Evolutionary conservation across 2,797 vertebrate species (phyloP).

Genomic region (Danio choprae): DNA sequence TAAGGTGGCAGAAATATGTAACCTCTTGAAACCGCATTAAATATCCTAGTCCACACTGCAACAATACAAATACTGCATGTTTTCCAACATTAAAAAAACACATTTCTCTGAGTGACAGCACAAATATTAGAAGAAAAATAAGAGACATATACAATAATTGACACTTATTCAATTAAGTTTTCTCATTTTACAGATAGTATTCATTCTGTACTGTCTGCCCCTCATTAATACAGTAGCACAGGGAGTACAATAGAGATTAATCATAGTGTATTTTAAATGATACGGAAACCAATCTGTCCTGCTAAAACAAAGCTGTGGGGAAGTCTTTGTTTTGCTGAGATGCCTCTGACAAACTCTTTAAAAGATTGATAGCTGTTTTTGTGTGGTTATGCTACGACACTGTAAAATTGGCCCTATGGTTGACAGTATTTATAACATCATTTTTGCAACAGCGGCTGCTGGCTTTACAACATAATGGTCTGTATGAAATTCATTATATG

Average conservation of each 20-base stretch:
- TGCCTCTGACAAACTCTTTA: neutral
- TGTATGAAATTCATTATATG: neutral
- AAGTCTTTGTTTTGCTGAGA: slow-evolving; percentile 56
- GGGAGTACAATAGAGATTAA: slow-evolving; percentile 6
- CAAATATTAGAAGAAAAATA: neutral
- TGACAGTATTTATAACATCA: slow-evolving; percentile 21
- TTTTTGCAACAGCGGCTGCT: neutral
- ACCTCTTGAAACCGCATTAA: slow-evolving; percentile 11
- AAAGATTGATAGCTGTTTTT: slow-evolving; percentile 29
- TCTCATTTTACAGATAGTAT: slow-evolving; percentile 2
- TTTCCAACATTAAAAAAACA: neutral
- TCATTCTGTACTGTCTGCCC: neutral
- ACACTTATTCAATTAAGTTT: neutral
- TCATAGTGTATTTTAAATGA: slow-evolving; percentile 14
- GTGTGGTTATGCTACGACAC: slow-evolving; percentile 22
- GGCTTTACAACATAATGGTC: slow-evolving; percentile 38
- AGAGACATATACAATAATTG: neutral
- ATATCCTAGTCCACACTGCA: neutral
- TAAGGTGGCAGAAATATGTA: slow-evolving; percentile 30
- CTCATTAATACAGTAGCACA: neutral
- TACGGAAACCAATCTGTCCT: neutral
- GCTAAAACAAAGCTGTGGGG: slow-evolving; percentile 65
- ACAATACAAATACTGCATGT: neutral
- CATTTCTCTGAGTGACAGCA: neutral
- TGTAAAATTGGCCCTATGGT: slow-evolving; percentile 14